Percentiles rank a stretch among this genome's conserved stretches.
Evolutionary conservation across 2,888 invertebrate genomes (phyloP).

Genomic region (Endotricha flammealis): DNA sequence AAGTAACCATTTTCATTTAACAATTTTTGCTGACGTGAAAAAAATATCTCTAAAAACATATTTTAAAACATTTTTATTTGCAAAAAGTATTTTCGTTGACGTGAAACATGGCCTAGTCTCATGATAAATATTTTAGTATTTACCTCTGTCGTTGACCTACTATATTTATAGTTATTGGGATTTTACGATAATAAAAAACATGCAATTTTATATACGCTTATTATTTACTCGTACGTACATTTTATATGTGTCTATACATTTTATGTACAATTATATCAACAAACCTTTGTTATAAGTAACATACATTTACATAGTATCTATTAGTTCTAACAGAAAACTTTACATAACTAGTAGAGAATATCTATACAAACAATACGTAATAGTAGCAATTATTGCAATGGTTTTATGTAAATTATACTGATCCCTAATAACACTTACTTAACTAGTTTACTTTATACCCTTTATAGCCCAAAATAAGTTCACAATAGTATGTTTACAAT

Average conservation of each 20-base stretch:
- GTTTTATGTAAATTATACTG: constrained; percentile 26
- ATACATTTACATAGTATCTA: constrained; percentile 35
- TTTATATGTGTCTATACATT: constrained; percentile 44
- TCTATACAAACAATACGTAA: constrained; percentile 27
- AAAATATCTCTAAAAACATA: no score
- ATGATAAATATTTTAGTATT: no score
- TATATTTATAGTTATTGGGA: no score
- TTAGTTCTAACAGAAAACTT: constrained; percentile 37
- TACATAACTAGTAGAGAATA: constrained; percentile 26
- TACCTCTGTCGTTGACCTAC: no score
- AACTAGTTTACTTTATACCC: constrained; percentile 24
- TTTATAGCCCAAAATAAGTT: constrained; percentile 31
- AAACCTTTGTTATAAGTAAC: constrained; percentile 38
- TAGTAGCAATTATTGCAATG: constrained; percentile 22
- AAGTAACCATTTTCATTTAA: no score
- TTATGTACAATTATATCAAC: constrained; percentile 70
- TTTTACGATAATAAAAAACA: constrained; percentile 11
- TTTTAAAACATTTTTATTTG: no score
- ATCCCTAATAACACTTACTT: constrained; percentile 42
- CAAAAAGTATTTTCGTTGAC: no score
- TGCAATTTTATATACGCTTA: constrained; percentile 27
- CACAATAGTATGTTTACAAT: neutral
- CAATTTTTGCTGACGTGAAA: no score
- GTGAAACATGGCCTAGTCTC: no score
- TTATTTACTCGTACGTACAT: constrained; percentile 40